Percentiles rank a stretch among this genome's conserved stretches.
phyloP scores from a whole-genome alignment of 2,113 vertebrate species.

The Siphamia tubifer region DNA sequence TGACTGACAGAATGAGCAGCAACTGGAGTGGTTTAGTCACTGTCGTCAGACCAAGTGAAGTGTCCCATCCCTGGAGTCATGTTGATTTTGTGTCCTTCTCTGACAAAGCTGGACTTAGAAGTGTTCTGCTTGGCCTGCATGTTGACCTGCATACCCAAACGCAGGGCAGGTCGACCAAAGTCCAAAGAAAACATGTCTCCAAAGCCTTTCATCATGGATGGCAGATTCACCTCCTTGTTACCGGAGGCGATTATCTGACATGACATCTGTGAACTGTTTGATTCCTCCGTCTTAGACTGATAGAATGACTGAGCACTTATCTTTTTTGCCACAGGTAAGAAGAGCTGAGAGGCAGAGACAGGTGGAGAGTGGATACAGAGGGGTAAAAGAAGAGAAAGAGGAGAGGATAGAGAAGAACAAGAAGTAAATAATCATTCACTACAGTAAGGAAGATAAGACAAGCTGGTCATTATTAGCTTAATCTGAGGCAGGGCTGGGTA shows the following conservation, averaged over 20 bases:
- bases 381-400: not conserved
- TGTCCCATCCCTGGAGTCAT: conserved; percentile 85
- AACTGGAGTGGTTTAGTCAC: conserved; percentile 63
- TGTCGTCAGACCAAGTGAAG: conserved; percentile 86
- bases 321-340: conserved; percentile 90
- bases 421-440: conserved; percentile 26
- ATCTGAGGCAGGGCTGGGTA: not conserved
- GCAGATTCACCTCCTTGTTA: conserved; percentile 91
- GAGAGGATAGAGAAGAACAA: conserved; percentile 18
- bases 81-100: conserved; percentile 91
- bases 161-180: conserved; percentile 85
- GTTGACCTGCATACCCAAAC: conserved; percentile 92
- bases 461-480: not conserved
- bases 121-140: conserved; percentile 94
- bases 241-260: conserved; percentile 90
- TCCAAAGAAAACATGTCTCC: conserved; percentile 90
- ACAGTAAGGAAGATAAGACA: conserved; percentile 15
- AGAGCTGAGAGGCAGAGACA: conserved; percentile 82
- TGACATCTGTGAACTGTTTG: conserved; percentile 92
- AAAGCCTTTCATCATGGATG: conserved; percentile 91
- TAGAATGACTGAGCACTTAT: conserved; percentile 92
- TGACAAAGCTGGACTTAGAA: conserved; percentile 89
- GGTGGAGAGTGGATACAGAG: not conserved
- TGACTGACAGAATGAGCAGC: conserved; percentile 25
- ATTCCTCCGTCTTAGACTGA: conserved; percentile 93